Conservation (phyloP, 2,888 invertebrate species). For the Cyrtodaria siliqua region DNA sequence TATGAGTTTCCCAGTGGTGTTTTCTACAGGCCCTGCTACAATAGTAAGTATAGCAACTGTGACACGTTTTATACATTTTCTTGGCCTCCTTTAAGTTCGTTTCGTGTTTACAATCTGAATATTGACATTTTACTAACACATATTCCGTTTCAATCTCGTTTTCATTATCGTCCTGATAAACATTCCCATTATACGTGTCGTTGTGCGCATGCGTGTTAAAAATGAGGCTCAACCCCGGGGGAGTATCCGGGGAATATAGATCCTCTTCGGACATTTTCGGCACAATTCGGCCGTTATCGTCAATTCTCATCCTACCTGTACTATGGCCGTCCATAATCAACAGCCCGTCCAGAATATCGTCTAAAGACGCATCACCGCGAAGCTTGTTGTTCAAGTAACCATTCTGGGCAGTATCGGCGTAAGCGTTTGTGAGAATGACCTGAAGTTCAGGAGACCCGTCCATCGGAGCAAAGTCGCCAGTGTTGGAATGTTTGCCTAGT, state of each 20-base stretch:
- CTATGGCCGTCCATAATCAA: constrained; percentile 65
- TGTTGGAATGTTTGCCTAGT: constrained; percentile 57
- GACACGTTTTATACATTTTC: constrained; percentile 95
- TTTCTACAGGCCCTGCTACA: constrained; percentile 96
- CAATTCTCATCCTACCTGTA: constrained; percentile 49
- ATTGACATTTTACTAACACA: constrained; percentile 75
- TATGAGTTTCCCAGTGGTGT: constrained; percentile 97
- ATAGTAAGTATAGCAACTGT: constrained; percentile 97
- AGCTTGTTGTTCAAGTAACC: constrained; percentile 36
- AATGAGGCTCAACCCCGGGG: constrained; percentile 16
- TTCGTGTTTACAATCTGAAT: constrained; percentile 81
- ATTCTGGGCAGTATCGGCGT: constrained; percentile 30
- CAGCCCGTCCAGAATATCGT: constrained; percentile 74
- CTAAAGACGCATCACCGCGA: constrained; percentile 63
- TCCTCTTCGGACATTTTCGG: constrained; percentile 43
- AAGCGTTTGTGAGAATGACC: constrained; percentile 59
- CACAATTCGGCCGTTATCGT: constrained; percentile 56
- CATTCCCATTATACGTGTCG: constrained; percentile 9
- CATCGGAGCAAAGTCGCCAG: constrained; percentile 9
- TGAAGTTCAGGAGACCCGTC: constrained; percentile 54
- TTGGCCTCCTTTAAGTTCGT: constrained; percentile 90
- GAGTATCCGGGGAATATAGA: constrained; percentile 48
- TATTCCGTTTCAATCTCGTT: constrained; percentile 52
- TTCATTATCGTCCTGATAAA: constrained; percentile 21
- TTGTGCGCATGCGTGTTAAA: constrained; percentile 7